These are phyloP conservation scores for Himalopsyche anomala DNA, from an alignment of 2,888 invertebrate species.

Conservation along the genomic window DNA sequence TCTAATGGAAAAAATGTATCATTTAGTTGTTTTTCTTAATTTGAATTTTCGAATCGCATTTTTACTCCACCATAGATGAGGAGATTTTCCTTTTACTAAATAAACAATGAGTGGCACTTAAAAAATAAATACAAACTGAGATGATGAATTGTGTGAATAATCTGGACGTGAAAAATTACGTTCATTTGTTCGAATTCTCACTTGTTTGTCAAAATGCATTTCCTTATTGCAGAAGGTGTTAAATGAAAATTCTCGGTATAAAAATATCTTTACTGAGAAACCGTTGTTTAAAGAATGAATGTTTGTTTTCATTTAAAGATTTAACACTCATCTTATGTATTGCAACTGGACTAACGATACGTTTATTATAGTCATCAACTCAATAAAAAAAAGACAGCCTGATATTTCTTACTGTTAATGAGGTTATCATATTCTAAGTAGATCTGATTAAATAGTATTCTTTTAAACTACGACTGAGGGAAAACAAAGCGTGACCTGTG, in stretches of 20 bases:
- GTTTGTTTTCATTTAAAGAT: too few relatives aligned
- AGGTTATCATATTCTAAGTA: too few relatives aligned
- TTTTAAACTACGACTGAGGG: too few relatives aligned
- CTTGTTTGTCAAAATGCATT: conserved; percentile 1
- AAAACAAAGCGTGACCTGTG: too few relatives aligned
- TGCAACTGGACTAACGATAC: too few relatives aligned
- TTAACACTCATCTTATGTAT: too few relatives aligned
- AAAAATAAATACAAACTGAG: neutral
- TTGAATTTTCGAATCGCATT: neutral
- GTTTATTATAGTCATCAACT: too few relatives aligned
- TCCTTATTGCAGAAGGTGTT: neutral
- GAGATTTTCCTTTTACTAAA: neutral
- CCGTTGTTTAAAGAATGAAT: neutral
- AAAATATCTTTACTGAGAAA: neutral
- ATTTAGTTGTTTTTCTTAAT: neutral
- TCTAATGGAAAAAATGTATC: too few relatives aligned
- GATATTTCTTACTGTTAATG: too few relatives aligned
- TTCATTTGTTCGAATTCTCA: neutral
- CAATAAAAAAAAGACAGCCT: too few relatives aligned
- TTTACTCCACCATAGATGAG: neutral
- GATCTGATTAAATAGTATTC: too few relatives aligned
- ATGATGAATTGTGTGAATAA: neutral
- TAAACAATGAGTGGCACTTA: neutral
- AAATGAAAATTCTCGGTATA: neutral
- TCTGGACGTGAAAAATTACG: neutral